phyloP scores from a whole-genome alignment of 2,113 vertebrate species.

The Halichoerus grypus region DNA sequence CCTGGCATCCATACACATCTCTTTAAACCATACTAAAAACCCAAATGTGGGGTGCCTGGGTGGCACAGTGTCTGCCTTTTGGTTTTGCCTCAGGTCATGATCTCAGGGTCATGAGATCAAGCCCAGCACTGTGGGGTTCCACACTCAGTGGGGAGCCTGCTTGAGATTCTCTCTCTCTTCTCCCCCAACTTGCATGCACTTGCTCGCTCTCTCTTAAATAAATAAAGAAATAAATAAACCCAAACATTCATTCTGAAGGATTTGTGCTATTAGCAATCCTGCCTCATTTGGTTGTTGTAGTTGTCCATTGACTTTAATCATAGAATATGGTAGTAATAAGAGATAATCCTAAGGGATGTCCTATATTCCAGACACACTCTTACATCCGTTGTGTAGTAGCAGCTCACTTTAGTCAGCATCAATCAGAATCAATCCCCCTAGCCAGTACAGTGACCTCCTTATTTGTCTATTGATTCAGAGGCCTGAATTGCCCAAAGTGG shows the following conservation, averaged over 20 bases:
- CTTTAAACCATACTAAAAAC: background rate
- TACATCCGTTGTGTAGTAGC: background rate
- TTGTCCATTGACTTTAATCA: background rate
- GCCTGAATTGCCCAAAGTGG: background rate
- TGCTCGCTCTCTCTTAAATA: background rate
- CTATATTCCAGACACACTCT: background rate
- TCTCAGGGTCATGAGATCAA: background rate
- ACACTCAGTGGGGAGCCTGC: background rate
- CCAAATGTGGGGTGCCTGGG: background rate
- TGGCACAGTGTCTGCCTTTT: background rate
- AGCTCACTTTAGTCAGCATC: background rate
- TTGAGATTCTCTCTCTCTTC: background rate
- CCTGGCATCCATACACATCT: background rate
- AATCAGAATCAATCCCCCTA: background rate
- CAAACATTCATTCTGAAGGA: background rate
- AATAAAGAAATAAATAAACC: background rate
- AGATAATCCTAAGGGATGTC: background rate
- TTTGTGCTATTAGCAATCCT: background rate
- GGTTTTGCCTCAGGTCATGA: background rate
- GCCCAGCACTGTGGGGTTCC: background rate
- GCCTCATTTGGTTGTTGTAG: background rate
- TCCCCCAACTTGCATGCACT: background rate
- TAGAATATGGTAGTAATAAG: background rate
- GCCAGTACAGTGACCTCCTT: background rate
- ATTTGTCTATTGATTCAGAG: background rate